phyloP scores from a whole-genome alignment of 2,888 invertebrate species.

The Tenthredo livida region DNA sequence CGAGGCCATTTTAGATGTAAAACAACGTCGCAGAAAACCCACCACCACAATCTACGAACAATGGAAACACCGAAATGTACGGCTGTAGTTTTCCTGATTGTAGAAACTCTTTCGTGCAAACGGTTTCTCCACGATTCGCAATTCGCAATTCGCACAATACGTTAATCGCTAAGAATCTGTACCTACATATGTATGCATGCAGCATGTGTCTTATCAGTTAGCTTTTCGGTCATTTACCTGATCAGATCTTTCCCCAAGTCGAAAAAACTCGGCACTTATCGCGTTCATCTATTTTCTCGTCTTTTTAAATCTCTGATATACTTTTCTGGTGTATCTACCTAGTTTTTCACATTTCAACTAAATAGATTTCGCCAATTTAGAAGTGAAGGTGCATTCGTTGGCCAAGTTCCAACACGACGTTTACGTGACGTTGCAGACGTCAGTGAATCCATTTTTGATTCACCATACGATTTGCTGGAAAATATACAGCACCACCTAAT shows the following conservation, averaged over 20 bases:
- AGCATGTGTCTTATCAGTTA: neutral
- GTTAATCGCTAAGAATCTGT: neutral
- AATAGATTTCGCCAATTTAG: neutral
- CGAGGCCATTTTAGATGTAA: constrained; percentile 25
- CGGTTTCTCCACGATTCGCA: neutral
- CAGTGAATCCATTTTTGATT: constrained; percentile 48
- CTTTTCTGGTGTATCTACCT: neutral
- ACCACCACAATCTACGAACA: constrained; percentile 47
- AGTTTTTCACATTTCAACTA: neutral
- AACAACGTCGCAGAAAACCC: constrained; percentile 2
- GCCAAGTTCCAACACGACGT: constrained; percentile 8
- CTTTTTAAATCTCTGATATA: neutral
- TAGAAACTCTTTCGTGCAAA: constrained; percentile 43
- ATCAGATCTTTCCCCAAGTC: neutral
- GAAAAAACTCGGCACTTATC: neutral
- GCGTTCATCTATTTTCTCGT: neutral
- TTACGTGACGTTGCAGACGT: constrained; percentile 43
- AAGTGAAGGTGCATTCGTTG: constrained; percentile 15
- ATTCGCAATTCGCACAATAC: constrained; percentile 22
- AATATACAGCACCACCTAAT: constrained; percentile 31
- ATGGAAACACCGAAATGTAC: constrained; percentile 37
- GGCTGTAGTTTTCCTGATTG: constrained; percentile 31
- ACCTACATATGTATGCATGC: neutral
- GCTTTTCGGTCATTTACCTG: neutral
- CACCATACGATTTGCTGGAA: constrained; percentile 31